Conservation (phyloP, 2,888 invertebrate genomes). For the Cheiracanthium punctorium region DNA sequence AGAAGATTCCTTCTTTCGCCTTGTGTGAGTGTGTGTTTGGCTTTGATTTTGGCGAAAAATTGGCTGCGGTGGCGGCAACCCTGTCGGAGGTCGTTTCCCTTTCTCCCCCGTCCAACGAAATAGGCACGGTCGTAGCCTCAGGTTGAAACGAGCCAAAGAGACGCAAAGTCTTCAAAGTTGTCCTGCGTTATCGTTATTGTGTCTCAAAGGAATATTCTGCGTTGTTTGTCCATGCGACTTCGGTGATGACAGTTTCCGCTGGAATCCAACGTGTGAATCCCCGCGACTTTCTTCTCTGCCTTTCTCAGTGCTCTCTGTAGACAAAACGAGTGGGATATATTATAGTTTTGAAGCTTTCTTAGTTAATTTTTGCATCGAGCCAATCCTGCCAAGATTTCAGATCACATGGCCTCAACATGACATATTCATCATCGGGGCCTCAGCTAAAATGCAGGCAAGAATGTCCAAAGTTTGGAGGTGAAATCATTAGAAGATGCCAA, state of each 20-base stretch:
- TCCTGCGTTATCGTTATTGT: slow-evolving; percentile 57
- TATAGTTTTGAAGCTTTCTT: slow-evolving; percentile 34
- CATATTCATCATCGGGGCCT: slow-evolving; percentile 72
- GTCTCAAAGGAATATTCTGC: slow-evolving; percentile 41
- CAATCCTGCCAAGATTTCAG: slow-evolving; percentile 60
- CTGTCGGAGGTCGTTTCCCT: slow-evolving; percentile 66
- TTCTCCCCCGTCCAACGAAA: slow-evolving; percentile 62
- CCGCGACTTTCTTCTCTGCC: slow-evolving; percentile 1
- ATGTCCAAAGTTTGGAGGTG: slow-evolving; percentile 72
- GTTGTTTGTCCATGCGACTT: slow-evolving; percentile 16
- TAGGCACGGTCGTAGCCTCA: slow-evolving; percentile 68
- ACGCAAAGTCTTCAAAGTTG: slow-evolving; percentile 58
- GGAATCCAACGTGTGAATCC: slow-evolving; percentile 17
- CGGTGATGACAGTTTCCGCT: slow-evolving; percentile 45
- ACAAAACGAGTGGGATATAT: slow-evolving; percentile 32
- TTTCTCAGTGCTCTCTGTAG: slow-evolving; percentile 20
- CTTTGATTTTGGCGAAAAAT: not conserved
- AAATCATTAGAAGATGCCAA: slow-evolving; percentile 73
- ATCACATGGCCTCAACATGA: slow-evolving; percentile 73
- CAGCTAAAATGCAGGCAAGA: slow-evolving; percentile 72
- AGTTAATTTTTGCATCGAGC: slow-evolving; percentile 37
- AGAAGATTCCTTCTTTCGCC: not conserved
- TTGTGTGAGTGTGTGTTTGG: not conserved
- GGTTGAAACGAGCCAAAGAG: slow-evolving; percentile 63
- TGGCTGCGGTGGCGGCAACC: slow-evolving; percentile 36